Evolutionary conservation across 2,888 invertebrate genomes (phyloP).

Genomic region (Athalia rosae): DNA sequence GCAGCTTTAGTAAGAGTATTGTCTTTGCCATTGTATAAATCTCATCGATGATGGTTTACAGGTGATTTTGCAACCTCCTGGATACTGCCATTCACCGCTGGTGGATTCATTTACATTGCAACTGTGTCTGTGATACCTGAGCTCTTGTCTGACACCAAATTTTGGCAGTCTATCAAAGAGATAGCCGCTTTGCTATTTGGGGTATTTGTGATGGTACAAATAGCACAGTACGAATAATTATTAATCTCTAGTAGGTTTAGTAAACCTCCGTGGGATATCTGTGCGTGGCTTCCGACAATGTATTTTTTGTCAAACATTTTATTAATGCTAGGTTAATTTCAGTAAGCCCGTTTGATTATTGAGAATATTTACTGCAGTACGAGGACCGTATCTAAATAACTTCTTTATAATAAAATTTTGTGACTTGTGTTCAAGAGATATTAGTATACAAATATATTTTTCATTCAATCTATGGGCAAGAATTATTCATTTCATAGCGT

Average conservation of each 20-base stretch:
- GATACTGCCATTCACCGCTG: conserved; percentile 98
- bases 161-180: conserved; percentile 93
- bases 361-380: neutral
- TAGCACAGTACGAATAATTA: conserved; percentile 85
- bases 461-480: neutral
- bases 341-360: neutral
- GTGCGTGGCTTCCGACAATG: neutral
- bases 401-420: neutral
- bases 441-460: neutral
- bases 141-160: conserved; percentile 89
- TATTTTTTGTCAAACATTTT: conserved; percentile 5
- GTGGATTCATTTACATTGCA: conserved; percentile 99
- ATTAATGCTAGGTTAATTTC: neutral
- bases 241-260: neutral
- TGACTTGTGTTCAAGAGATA: neutral
- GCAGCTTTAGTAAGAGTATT: conserved; percentile 44
- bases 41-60: conserved; percentile 65
- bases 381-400: neutral
- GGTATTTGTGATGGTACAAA: conserved; percentile 96
- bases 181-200: conserved; percentile 91
- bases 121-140: conserved; percentile 99
- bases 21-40: neutral
- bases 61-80: conserved; percentile 85
- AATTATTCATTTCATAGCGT: neutral
- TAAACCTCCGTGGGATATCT: conserved; percentile 23